A percentile compares a stretch with the other conserved stretches of the same genome.
Evolutionary conservation across 2,797 vertebrate genomes (phyloP).

Genomic region (Acanthopagrus latus): DNA sequence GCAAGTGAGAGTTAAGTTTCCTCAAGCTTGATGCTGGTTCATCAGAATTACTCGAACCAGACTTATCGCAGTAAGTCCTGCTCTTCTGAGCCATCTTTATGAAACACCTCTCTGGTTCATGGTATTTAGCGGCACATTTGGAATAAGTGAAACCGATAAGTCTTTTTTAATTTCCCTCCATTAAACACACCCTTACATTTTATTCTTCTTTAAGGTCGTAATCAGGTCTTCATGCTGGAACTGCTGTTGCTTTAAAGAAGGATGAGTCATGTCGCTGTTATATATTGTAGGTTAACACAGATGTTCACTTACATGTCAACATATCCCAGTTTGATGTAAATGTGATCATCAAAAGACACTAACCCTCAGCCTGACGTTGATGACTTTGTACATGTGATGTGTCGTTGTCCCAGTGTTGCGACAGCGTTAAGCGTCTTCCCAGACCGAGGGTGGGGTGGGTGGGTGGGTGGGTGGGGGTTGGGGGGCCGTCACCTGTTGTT

Average conservation of each 20-base stretch:
- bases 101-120: constrained; percentile 23
- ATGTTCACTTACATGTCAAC: constrained; percentile 32
- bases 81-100: constrained; percentile 4
- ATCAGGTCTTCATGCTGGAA: constrained; percentile 7
- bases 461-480: too few species aligned
- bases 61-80: not conserved
- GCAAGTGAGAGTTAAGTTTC: not conserved
- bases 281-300: constrained; percentile 35
- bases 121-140: constrained; percentile 6
- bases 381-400: constrained; percentile 46
- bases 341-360: constrained; percentile 2
- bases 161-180: constrained; percentile 11
- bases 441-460: not conserved
- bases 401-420: constrained; percentile 34
- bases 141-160: constrained; percentile 5
- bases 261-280: constrained; percentile 13
- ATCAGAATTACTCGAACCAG: not conserved
- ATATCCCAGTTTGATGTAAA: constrained; percentile 25
- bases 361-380: constrained; percentile 17
- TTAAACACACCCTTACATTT: constrained; percentile 9
- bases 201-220: constrained; percentile 13
- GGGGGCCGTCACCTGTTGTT: not conserved
- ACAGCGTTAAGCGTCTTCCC: constrained; percentile 33
- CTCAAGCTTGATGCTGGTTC: not conserved
- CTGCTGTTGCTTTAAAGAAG: not conserved